Evolutionary conservation across 1,140 invertebrate species (phyloP), one percentile per base, ranked within the genome.

Genomic region (Stenopsyche tienmushanensis): DNA sequence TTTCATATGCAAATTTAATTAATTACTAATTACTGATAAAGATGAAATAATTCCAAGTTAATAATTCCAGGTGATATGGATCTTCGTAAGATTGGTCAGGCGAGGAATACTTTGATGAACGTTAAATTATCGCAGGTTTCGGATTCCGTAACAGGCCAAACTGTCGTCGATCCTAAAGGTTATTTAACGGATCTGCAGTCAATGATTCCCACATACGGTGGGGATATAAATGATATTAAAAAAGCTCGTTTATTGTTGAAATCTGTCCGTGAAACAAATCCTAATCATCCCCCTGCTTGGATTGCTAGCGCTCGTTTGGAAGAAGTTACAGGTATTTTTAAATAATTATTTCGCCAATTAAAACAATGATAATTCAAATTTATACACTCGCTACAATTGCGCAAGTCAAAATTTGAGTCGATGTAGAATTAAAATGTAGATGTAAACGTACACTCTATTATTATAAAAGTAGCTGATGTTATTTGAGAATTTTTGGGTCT

Each of bases 201-300:
- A 39, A 99, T 99, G 95, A 94, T 99, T 71, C 97, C 97, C 0
- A 93, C 93, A 15, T 96, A 98, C 78, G 96, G 96, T 5, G 96
- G 96, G 8, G 97, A 99, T 77, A 98, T 99, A 24, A 97, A 96
- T 80, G 97, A 99, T 75, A 97, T 99, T 3, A 99, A 99, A 76
- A 99, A 99, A 78, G 97, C 96, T 0, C 83, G 97, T 64, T 78
- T 98, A n/a, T 78, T 99, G 10, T 76, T 99, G 1, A 99, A 99
- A 76, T 98, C 96, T 44, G 96, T 99, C 0, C 82, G 97, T 50
- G 97, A 99, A 80, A 99, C 97, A 0, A 99, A 99, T 85, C 97
- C 97, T 0, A 97, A 97, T 77, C 97, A 99, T 85, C 95, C 97
- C 17, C 96, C 97, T 15, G 98, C 96, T 3, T 99, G 98, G 98